Percentiles rank a stretch among this genome's conserved stretches.
Evolutionary conservation across 2,888 invertebrate genomes (phyloP).

Genomic region (Auanema freiburgensis): DNA sequence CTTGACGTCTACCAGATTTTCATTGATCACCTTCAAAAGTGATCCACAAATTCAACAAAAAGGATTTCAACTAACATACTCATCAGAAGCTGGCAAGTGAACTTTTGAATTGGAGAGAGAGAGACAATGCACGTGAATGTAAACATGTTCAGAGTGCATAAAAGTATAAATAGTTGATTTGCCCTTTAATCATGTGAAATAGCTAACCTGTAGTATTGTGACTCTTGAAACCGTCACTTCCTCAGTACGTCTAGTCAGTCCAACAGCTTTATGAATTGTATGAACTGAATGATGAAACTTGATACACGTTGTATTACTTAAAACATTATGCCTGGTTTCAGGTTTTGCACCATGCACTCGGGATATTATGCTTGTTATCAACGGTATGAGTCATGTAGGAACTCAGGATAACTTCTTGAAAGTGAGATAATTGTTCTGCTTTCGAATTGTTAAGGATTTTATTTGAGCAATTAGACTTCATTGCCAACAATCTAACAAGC

Average conservation of each 20-base stretch:
- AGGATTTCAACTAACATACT: constrained; percentile 43
- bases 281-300: background rate
- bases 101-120: constrained; percentile 2
- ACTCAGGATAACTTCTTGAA: constrained; percentile 38
- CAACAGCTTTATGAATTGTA: no score
- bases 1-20: constrained; percentile 37
- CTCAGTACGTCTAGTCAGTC: no score
- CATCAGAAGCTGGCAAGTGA: constrained; percentile 31
- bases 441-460: no score
- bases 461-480: constrained; percentile 37
- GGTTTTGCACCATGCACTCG: constrained; percentile 45
- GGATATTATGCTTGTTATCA: constrained; percentile 43
- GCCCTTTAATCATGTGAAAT: background rate
- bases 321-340: constrained; percentile 18
- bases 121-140: no score
- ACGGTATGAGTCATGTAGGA: constrained; percentile 41
- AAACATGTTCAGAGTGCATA: no score
- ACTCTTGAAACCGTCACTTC: no score
- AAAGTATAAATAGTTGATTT: background rate
- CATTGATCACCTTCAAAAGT: constrained; percentile 41
- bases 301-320: background rate
- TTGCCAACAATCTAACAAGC: constrained; percentile 37
- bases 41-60: no score
- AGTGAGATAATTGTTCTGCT: constrained; percentile 6
- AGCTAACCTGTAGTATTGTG: background rate